A percentile compares a stretch with the other conserved stretches of the same genome.
Evolutionary conservation across 2,797 vertebrate genomes (phyloP).

Genomic region (Fringilla coelebs): DNA sequence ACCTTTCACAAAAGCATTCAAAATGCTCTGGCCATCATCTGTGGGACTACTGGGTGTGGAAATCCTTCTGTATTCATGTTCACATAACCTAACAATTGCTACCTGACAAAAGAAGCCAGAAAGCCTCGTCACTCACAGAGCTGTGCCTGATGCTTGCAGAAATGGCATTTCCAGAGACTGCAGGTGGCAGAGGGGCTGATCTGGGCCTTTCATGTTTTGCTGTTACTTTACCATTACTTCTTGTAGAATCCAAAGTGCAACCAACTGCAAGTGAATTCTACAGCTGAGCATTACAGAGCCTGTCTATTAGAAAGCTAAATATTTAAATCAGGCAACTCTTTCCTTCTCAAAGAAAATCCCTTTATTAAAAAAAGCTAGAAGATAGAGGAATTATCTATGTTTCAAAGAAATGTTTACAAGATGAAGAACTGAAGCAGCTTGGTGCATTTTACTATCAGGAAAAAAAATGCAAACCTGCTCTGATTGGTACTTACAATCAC

Average conservation of each 20-base stretch:
- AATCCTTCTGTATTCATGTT: background rate
- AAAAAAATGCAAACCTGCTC: background rate
- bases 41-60: background rate
- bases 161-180: background rate
- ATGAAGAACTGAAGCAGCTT: background rate
- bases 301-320: background rate
- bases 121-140: background rate
- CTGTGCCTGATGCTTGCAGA: background rate
- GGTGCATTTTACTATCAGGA: background rate
- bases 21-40: background rate
- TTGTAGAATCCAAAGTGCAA: background rate
- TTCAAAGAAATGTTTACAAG: background rate
- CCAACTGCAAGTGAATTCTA: background rate
- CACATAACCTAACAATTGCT: background rate
- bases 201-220: background rate
- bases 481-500: background rate
- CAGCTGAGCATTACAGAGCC: background rate
- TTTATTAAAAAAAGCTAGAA: background rate
- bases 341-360: background rate
- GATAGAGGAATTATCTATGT: background rate
- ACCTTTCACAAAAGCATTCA: background rate
- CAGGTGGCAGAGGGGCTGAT: background rate
- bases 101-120: background rate
- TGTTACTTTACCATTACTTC: background rate
- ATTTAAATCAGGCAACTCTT: background rate